phyloP scores from a whole-genome alignment of 2,888 invertebrate genomes.

The Drosophila niveifrons region DNA sequence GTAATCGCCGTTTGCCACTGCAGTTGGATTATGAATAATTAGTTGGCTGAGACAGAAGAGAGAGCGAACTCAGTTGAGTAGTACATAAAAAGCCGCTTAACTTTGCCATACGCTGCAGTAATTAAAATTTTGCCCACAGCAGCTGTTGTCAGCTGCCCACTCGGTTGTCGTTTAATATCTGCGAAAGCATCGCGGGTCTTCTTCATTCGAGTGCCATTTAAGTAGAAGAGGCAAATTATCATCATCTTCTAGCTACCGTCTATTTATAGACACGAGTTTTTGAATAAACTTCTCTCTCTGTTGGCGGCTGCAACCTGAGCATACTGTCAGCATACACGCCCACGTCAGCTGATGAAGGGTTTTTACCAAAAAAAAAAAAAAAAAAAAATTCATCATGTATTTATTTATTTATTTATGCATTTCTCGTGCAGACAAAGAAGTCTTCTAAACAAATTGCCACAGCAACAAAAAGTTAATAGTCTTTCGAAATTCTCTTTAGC shows the following conservation, averaged over 20 bases:
- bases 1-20: not conserved
- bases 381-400: not conserved
- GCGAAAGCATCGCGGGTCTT: not conserved
- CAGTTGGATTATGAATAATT: constrained; percentile 42
- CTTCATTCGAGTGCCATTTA: constrained; percentile 24
- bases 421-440: constrained; percentile 7
- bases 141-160: constrained; percentile 38
- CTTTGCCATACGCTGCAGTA: constrained; percentile 7
- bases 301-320: constrained; percentile 23
- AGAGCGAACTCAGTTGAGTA: not conserved
- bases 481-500: constrained; percentile 11
- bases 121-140: constrained; percentile 36
- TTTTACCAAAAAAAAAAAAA: not conserved
- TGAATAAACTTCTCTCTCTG: constrained; percentile 1
- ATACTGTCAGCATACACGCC: constrained; percentile 24
- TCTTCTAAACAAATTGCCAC: constrained; percentile 5
- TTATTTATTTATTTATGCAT: constrained; percentile 25
- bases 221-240: constrained; percentile 8
- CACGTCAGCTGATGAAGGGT: constrained; percentile 27
- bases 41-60: not conserved
- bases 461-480: constrained; percentile 20
- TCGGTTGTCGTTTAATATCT: not conserved
- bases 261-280: constrained; percentile 27
- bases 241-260: constrained; percentile 1
- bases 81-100: constrained; percentile 12